A percentile compares a stretch with the other conserved stretches of the same genome.
Evolutionary conservation across 2,797 vertebrate genomes (phyloP).

Genomic region (Rhinoraja longicauda): DNA sequence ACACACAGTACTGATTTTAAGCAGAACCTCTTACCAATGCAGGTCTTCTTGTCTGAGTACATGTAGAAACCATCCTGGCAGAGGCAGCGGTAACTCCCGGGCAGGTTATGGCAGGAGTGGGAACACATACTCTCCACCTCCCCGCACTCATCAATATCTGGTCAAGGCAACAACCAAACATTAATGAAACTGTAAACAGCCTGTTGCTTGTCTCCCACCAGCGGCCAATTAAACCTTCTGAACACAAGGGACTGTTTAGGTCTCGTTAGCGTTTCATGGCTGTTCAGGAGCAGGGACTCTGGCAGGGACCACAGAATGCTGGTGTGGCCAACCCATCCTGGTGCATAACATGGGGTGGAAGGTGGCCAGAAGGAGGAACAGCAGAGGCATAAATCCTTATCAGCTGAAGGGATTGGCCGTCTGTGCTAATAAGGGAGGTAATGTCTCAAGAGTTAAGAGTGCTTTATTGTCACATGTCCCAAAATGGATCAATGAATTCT

Average conservation of each 20-base stretch:
- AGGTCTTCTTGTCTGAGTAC: constrained; percentile 61
- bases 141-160: constrained; percentile 86
- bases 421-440: neutral
- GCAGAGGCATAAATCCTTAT: neutral
- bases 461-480: no score
- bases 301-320: neutral
- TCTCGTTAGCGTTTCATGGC: no score
- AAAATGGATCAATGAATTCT: no score
- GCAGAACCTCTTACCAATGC: constrained; percentile 65
- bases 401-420: neutral
- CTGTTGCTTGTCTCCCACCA: neutral
- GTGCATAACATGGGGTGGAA: neutral
- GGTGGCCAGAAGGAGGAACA: neutral
- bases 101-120: constrained; percentile 79
- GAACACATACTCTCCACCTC: constrained; percentile 70
- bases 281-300: neutral
- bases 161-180: constrained; percentile 36
- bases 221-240: neutral
- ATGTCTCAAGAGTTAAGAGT: neutral
- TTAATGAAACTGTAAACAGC: neutral
- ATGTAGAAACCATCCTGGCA: constrained; percentile 76
- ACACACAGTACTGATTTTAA: no score
- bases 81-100: constrained; percentile 81
- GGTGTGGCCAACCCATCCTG: no score
- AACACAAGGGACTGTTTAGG: no score